Base-by-base conservation (phyloP, 2,888 invertebrate species). In the Clistopyga incitator region DNA sequence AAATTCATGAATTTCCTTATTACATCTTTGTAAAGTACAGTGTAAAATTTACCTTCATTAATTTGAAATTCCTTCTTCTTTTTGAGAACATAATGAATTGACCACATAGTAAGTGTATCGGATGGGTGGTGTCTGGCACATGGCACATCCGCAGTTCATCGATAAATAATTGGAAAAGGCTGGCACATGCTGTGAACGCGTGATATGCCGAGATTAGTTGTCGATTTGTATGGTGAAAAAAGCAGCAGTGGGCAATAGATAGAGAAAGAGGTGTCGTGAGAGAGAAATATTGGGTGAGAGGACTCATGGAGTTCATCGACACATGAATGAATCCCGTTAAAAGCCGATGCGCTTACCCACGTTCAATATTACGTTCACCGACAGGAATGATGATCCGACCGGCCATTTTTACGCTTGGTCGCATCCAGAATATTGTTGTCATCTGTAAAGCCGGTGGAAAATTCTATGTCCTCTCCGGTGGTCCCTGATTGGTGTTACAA, bases 341-440 rank as follows among this genome's bases (percentile, higher is more conserved):
- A 85, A 84, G 78, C 70, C 75, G 78, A 85, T 82, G 78, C 72
- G 80, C 70, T 59, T 68, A 76, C 72, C 78, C 77, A 84, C 78
- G 77, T 75, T 74, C 81, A 78, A 82, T 85, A 78, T 84, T 75
- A 80, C 67, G 72, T 77, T 71, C 34, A 67, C 67, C 50, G 75
- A 38, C 59, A 71, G 65, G 78, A 61, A 85, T 85, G 83, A 86
- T 87, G 82, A 87, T 84, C 71, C 78, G 77, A 71, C 80, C 79
- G 80, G 81, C 78, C 74, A 80, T 82, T 82, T 82, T 81, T 78
- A 74, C 72, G 78, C 72, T 61, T 65, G 70, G 81, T 78, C 76
- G 76, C 67, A 81, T 81, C 70, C 84, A 74, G 74, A 83, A 86
- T 86, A 84, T 83, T 83, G 71, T 79, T 81, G 84, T 85, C 81